Percentiles rank a stretch among this genome's conserved stretches.
These are phyloP conservation scores for Lytechinus pictus DNA, from an alignment of 35 echinoderm and acorn worm species.

Conservation along the genomic window DNA sequence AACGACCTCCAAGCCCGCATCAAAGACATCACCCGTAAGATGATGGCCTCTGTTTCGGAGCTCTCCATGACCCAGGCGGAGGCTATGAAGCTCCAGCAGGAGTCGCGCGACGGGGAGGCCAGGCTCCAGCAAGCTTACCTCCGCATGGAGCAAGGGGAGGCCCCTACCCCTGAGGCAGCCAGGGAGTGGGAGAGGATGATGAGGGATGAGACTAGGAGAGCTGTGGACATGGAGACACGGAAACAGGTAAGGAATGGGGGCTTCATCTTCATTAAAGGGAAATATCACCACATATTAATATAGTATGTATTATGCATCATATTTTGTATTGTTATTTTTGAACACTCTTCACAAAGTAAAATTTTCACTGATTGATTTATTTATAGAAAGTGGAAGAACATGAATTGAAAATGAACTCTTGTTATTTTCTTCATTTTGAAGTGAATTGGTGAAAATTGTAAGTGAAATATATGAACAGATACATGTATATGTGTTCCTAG, in stretches of 20 bases:
- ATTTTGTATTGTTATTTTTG: no score
- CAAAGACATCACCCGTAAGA: conserved; percentile 94
- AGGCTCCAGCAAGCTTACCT: conserved; percentile 91
- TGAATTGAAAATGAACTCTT: no score
- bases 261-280: not conserved
- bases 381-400: no score
- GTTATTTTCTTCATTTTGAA: no score
- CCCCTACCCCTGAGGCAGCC: conserved; percentile 86
- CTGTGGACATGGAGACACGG: conserved; percentile 62
- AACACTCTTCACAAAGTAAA: no score
- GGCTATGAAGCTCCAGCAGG: conserved; percentile 82
- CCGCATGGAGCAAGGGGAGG: conserved; percentile 95
- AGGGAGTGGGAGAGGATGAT: conserved; percentile 95
- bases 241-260: conserved; percentile 62
- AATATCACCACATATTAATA: no score
- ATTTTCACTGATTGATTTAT: no score
- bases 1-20: conserved; percentile 96
- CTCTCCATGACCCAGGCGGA: conserved; percentile 97
- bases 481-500: no score
- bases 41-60: conserved; percentile 96
- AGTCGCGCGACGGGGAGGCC: conserved; percentile 71
- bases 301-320: no score
- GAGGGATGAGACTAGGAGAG: conserved; percentile 74
- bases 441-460: no score
- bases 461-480: no score